Percentiles rank a stretch among this genome's conserved stretches.
These are phyloP conservation scores for Pelecanus crispus DNA, from an alignment of 2,113 vertebrate genomes.

Conservation along the genomic window DNA sequence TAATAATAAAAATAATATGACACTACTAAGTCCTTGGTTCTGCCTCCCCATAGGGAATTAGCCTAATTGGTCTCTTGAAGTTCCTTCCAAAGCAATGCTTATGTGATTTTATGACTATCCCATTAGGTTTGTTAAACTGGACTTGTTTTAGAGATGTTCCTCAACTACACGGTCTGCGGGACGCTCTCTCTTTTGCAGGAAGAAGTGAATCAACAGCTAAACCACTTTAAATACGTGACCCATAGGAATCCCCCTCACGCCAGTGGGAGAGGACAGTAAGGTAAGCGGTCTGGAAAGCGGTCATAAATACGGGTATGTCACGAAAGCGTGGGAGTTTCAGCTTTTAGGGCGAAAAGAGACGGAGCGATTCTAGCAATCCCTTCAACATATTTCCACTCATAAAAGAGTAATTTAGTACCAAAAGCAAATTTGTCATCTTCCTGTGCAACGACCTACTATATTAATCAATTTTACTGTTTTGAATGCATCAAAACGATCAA, in stretches of 20 bases:
- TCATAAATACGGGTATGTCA: neutral
- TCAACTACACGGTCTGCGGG: accelerated
- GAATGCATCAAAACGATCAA: neutral
- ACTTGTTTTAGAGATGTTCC: neutral
- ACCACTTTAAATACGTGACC: neutral
- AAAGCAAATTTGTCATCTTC: neutral
- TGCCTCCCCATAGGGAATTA: neutral
- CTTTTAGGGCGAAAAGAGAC: neutral
- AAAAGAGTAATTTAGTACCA: neutral
- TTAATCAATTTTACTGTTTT: neutral
- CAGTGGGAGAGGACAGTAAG: neutral
- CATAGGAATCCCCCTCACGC: neutral
- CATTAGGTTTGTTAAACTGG: neutral
- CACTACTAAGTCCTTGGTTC: neutral
- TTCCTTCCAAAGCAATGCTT: neutral
- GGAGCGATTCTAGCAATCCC: neutral
- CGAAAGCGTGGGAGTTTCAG: neutral
- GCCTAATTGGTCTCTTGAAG: neutral
- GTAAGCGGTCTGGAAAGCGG: neutral
- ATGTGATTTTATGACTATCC: neutral
- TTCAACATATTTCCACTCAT: neutral
- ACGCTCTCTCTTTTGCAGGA: neutral
- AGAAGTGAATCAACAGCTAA: neutral
- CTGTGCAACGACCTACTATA: neutral
- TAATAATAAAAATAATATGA: neutral